Base-by-base conservation (phyloP, 1,140 invertebrate genomes). In the Hypothenemus hampei region DNA sequence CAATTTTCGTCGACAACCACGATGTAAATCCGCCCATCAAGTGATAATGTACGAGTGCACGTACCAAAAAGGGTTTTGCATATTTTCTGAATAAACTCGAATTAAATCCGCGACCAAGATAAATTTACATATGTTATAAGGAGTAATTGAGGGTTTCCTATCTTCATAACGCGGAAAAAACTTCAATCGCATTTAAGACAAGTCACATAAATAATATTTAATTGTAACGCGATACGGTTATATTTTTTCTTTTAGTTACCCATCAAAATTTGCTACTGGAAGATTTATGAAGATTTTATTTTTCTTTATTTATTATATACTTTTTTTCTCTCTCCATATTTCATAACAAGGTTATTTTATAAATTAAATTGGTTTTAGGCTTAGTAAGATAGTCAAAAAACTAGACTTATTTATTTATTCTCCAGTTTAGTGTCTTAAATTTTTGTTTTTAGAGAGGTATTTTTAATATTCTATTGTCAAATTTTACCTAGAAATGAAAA, bases 41-140 rank as follows among this genome's bases (percentile, higher is more conserved):
- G 51, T 54, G 51, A 54, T 54, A 54, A 54, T 43, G 51, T 44
- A 54, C 26, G 43, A 19, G 51, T 33, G 46, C 51, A 54, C 51
- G 51, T 51, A 39, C 51, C 51, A 54, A 54, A 45, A 49, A 44
- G 52, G n/a, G n/a, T 52, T 63, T 63, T 58, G 57, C 61, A 63
- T 63, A 63, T 63, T 61, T 59, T 53, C 23, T 41, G 49, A 57
- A 63, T 63, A 61, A 63, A 61, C 22, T 59, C 60, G 54, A 61
- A 63, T 63, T 63, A 59, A 63, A 61, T 52, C 56, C 44, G 59
- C 56, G 50, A 50, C 60, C 58, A 59, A 63, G 56, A 59, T 63
- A 59, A 63, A 63, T 63, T 63, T 63, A 61, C 61, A 63, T 63
- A 63, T 61, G 61, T 63, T 53, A 44, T 35, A 40, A 21, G 41